Base-by-base conservation (phyloP, 2,888 invertebrate genomes). In the Lasioglossum leucozonium region DNA sequence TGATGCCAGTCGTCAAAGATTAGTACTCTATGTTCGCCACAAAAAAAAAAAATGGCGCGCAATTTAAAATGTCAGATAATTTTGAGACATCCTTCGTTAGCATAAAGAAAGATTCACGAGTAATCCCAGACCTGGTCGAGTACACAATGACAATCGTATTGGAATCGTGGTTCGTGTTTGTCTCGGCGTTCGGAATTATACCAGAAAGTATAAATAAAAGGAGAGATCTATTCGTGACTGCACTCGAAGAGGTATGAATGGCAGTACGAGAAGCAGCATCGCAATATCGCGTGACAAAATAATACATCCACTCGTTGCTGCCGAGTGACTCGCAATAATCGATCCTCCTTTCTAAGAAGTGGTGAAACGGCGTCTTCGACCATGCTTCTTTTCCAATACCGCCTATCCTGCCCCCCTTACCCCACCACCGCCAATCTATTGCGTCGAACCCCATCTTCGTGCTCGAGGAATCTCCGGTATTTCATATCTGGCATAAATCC, bases 401-500 rank as follows among this genome's bases (percentile, higher is more conserved):
- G 51, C 44, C 71, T 26, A 44, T 5, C 58, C n/a, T n/a, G n/a
- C n/a, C n/a, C n/a, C n/a, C n/a, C n/a, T n/a, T n/a, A n/a, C n/a
- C n/a, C 44, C n/a, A 11, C 13, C 10, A 34, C 8, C 65, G 65
- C 55, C 81, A 67, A 79, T 83, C 82, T 79, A 84, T 82, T 84
- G 81, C 85, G 78, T 69, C 77, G 78, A 74, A 75, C 77, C 30
- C 44, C 76, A 40, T 77, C 79, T 58, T 44, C 58, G 51, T 67
- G 58, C 47, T 37, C 82, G 67, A 76, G 58, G 88, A 74, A 86
- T 87, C 73, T 82, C 74, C 89, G 92, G 91, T 94, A 94, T 94
- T 94, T 94, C 93, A 94, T 93, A 93, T 94, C 93, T 94, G 94
- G 94, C 94, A 91, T 91, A 92, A 94, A 94, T 94, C 93, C 94